Evolutionary conservation across 2,113 vertebrate species (phyloP).

Genomic region (Bufo bufo): DNA sequence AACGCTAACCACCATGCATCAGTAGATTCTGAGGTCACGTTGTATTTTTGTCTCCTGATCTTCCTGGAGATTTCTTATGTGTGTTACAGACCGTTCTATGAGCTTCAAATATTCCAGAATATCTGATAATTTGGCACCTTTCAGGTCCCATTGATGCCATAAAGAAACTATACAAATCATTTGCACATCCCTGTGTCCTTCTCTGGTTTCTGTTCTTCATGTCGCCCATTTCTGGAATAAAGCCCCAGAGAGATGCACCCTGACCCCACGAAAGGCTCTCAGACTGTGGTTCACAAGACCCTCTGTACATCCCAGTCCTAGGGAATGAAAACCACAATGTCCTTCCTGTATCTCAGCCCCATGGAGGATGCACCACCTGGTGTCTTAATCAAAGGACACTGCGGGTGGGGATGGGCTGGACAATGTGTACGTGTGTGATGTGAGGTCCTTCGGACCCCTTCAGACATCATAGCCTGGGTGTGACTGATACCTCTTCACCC

Average conservation of each 20-base stretch:
- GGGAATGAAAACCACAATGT: constrained; percentile 64
- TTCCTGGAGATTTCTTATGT: background rate
- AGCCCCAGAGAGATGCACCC: background rate
- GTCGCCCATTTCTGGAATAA: background rate
- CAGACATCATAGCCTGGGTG: too few relatives aligned
- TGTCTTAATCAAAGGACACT: background rate
- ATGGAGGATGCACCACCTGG: constrained; percentile 56
- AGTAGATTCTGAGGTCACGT: background rate
- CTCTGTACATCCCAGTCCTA: constrained; percentile 60
- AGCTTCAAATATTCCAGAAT: background rate
- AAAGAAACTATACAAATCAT: background rate
- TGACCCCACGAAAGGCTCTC: constrained; percentile 26
- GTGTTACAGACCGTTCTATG: background rate
- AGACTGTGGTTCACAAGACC: constrained; percentile 41
- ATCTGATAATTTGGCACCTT: background rate
- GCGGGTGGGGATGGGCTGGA: background rate
- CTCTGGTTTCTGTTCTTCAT: background rate
- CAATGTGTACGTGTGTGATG: background rate
- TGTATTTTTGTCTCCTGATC: background rate
- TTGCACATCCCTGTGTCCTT: background rate
- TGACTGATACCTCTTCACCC: too few relatives aligned
- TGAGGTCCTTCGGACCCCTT: background rate
- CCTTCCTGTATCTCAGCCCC: constrained; percentile 10
- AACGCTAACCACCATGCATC: background rate
- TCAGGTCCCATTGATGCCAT: background rate